Evolutionary conservation across 2,888 invertebrate genomes (phyloP), one percentile per base, ranked within the genome.

Genomic region (Calliopum simillimum): DNA sequence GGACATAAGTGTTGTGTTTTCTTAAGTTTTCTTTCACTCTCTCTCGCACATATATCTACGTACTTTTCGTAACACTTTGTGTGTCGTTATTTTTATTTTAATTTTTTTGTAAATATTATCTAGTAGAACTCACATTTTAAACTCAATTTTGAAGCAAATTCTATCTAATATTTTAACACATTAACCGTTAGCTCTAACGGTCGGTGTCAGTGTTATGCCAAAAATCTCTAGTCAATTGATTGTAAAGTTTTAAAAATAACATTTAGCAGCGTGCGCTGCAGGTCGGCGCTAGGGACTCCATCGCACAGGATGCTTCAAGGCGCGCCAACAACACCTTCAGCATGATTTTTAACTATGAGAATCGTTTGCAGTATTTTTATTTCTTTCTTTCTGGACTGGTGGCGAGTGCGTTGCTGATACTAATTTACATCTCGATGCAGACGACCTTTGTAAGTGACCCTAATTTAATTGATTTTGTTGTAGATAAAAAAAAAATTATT

Each of bases 381-480:
- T 85, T 85, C 73, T 74, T 81, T 61, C 76, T 84, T 33, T 84
- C 84, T 63, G 84, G 79, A 4, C 74, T 82, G 71, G 82, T 84
- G 72, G 84, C 85, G 55, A 79, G 79, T 73, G 75, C 81, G 47
- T 80, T 84, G 69, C 68, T 84, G 21, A 76, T 83, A 68, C 75
- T 84, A 62, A 78, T 81, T 72, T 84, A 84, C 71, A 76, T 84
- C 49, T 84, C 85, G 41, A 77, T 83, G 77, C 73, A 78, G 74
- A 80, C 81, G 70, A 79, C 79, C 61, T 74, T 80, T 71, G 84
- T 85, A 80, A 83, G 84, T 83, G 58, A 21, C 47, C 49, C 13
- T 5, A 5, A 33, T 33, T 1, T 33, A 8, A 33, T 3, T 33
- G 8, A 3, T 6, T 33, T 33, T 33, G 8, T 1, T 33, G 5